Conservation (phyloP, 2,797 vertebrate genomes). For the Erpetoichthys calabaricus region DNA sequence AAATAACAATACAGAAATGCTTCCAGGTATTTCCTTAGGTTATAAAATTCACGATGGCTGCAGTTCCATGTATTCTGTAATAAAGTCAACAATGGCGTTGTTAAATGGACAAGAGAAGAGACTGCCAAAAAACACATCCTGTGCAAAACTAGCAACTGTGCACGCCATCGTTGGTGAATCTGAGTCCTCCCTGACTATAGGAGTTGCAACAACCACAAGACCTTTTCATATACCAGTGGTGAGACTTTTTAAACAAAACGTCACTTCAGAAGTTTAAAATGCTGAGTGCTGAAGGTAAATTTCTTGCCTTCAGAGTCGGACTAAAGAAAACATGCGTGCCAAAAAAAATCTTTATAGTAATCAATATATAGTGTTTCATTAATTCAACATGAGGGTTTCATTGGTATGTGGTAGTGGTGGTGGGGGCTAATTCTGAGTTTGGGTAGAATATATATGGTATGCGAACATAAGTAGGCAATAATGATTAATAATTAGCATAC, state of each 20-base stretch:
- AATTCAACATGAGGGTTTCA: no score
- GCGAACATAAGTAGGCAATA: no score
- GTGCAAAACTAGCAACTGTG: slow-evolving; percentile 32
- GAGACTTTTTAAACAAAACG: slow-evolving; percentile 13
- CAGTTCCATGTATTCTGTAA: slow-evolving; percentile 39
- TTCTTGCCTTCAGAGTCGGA: no score
- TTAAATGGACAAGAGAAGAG: slow-evolving; percentile 25
- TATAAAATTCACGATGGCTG: slow-evolving; percentile 32
- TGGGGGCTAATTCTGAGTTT: no score
- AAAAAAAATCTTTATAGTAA: no score
- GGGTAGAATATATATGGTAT: no score
- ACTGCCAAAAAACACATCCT: slow-evolving; percentile 2
- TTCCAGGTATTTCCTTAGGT: slow-evolving; percentile 30
- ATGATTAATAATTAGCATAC: no score
- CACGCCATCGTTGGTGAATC: slow-evolving; percentile 49
- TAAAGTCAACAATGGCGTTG: slow-evolving; percentile 42
- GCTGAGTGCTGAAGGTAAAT: no score
- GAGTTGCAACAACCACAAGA: slow-evolving; percentile 42
- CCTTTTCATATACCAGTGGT: slow-evolving; percentile 52
- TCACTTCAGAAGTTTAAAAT: no score
- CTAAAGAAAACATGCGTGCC: no score
- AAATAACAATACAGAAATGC: slow-evolving; percentile 23
- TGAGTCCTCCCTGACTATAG: slow-evolving; percentile 51
- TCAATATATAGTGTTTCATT: no score
- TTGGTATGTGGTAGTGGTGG: no score